phyloP scores from a whole-genome alignment of 2,888 invertebrate species.

The Chalcosyrphus nemorum region DNA sequence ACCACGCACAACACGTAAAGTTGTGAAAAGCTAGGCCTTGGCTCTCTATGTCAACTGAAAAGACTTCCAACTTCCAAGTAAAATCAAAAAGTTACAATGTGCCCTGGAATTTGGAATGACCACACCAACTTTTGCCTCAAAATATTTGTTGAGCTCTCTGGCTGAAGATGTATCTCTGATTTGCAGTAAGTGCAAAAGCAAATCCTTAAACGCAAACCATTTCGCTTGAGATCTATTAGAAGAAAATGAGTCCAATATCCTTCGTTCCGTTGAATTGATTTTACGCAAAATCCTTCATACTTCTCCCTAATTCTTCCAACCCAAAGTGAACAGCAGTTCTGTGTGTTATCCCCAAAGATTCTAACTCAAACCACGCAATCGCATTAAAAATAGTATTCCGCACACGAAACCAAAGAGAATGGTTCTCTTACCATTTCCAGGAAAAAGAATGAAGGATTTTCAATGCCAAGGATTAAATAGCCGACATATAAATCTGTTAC shows the following conservation, averaged over 20 bases:
- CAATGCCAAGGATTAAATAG: conserved; percentile 50
- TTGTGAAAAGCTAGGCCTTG: too few relatives aligned
- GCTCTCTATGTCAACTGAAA: too few relatives aligned
- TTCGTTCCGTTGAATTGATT: neutral
- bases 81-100: neutral
- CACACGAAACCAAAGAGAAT: neutral
- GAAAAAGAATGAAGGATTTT: conserved; percentile 7
- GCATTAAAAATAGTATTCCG: neutral
- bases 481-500: neutral
- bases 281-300: neutral
- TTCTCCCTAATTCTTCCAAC: neutral
- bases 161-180: neutral
- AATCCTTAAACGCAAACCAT: too few relatives aligned
- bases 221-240: too few relatives aligned
- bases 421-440: neutral
- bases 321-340: neutral
- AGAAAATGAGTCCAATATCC: neutral
- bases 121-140: neutral
- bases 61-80: neutral
- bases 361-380: conserved; percentile 14
- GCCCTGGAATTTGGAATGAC: neutral
- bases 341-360: neutral
- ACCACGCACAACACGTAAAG: too few relatives aligned
- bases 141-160: too few relatives aligned
- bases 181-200: too few relatives aligned